Conservation (phyloP, 1,140 invertebrate species). For the Asbolus verrucosus region DNA sequence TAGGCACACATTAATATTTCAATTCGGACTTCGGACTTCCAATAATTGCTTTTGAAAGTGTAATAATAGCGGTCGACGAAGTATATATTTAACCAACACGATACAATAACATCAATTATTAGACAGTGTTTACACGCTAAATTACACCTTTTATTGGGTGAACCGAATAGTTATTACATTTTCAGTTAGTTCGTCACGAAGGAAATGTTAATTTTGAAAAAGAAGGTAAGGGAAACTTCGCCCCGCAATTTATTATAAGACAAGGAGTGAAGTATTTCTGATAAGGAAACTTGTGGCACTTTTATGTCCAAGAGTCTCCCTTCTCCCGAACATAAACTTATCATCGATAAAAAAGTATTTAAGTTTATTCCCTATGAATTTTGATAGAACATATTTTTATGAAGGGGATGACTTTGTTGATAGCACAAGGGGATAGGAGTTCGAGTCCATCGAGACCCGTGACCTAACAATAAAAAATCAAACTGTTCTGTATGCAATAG, state of each 20-base stretch:
- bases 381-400: slow-evolving; percentile 41
- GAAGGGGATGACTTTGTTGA: not conserved
- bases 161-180: not conserved
- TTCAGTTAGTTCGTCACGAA: no score
- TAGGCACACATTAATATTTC: slow-evolving; percentile 11
- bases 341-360: slow-evolving; percentile 47
- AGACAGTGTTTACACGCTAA: slow-evolving; percentile 18
- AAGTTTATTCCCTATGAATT: slow-evolving; percentile 46
- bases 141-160: slow-evolving; percentile 30
- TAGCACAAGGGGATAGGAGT: not conserved
- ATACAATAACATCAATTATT: slow-evolving; percentile 32
- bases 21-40: not conserved
- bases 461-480: slow-evolving; percentile 51
- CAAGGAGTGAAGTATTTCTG: slow-evolving; percentile 13
- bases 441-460: slow-evolving; percentile 19
- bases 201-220: not conserved
- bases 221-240: no score
- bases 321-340: not conserved
- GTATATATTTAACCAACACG: slow-evolving; percentile 18
- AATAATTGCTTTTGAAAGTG: slow-evolving; percentile 19
- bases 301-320: slow-evolving; percentile 19
- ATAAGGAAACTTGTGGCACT: slow-evolving; percentile 36
- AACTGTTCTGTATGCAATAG: slow-evolving; percentile 53
- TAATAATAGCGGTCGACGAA: slow-evolving; percentile 21
- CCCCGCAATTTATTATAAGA: slow-evolving; percentile 25